A percentile compares a stretch with the other conserved stretches of the same genome.
These are phyloP conservation scores for Bovichtus variegatus DNA, from an alignment of 2,797 vertebrate genomes.

Conservation along the genomic window DNA sequence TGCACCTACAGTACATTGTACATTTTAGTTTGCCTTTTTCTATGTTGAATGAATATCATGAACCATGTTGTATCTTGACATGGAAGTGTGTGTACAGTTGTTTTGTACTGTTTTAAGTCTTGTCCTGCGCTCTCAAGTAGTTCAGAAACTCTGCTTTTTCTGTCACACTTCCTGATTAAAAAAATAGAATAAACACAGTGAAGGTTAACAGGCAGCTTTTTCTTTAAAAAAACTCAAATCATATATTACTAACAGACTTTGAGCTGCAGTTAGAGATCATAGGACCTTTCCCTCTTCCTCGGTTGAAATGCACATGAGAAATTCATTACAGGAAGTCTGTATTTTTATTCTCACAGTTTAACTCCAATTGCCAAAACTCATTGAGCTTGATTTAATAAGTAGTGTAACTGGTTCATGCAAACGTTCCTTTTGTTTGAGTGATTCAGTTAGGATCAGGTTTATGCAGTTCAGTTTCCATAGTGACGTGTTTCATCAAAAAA, in stretches of 20 bases:
- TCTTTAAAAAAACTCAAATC: not conserved
- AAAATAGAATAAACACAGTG: constrained; percentile 35
- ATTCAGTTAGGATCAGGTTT: not conserved
- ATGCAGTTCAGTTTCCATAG: not conserved
- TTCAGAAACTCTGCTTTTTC: not conserved
- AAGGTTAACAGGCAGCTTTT: not conserved
- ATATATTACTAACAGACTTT: not conserved
- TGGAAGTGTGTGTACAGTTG: constrained; percentile 4
- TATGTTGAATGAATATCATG: constrained; percentile 18
- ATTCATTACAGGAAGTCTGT: not conserved
- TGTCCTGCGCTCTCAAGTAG: not conserved
- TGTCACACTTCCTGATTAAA: not conserved
- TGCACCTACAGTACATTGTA: constrained; percentile 28
- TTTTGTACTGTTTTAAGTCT: constrained; percentile 36
- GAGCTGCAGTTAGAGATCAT: not conserved
- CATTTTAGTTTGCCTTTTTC: constrained; percentile 48
- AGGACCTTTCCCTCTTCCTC: not conserved
- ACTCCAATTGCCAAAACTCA: not conserved
- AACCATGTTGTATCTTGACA: not conserved
- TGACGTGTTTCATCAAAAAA: not conserved
- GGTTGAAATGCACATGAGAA: not conserved
- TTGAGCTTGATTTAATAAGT: not conserved
- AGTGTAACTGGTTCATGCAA: not conserved
- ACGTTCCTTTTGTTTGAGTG: not conserved
- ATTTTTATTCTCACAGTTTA: not conserved